phyloP scores from a whole-genome alignment of 23 tunicate genomes.

The Phallusia fumigata region DNA sequence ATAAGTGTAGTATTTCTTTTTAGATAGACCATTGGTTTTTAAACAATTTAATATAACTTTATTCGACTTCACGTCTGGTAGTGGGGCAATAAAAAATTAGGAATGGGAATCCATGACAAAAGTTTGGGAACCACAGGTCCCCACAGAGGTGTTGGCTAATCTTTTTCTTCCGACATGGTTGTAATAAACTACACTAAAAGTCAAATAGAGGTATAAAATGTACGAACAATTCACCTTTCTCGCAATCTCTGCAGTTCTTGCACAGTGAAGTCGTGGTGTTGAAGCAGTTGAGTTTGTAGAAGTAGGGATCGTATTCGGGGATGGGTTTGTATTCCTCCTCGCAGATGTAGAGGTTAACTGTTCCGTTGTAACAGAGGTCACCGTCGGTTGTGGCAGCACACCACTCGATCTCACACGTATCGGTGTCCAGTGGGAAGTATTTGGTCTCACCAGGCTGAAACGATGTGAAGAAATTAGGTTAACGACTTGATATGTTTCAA shows the following conservation, averaged over 20 bases:
- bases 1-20: too few relatives aligned
- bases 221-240: conserved; percentile 4
- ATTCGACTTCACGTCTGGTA: too few relatives aligned
- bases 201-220: background rate
- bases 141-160: too few relatives aligned
- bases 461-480: too few relatives aligned
- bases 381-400: conserved; percentile 53
- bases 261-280: conserved; percentile 48
- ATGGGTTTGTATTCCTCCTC: conserved; percentile 43
- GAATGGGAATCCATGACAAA: too few relatives aligned
- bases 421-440: conserved; percentile 56
- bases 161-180: too few relatives aligned
- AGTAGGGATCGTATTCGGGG: conserved; percentile 38
- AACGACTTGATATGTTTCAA: too few relatives aligned
- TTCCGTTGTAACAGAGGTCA: conserved; percentile 59
- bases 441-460: conserved; percentile 56
- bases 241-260: conserved; percentile 63
- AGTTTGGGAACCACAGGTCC: too few relatives aligned
- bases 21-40: too few relatives aligned
- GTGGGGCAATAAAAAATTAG: too few relatives aligned
- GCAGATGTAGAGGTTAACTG: conserved; percentile 33
- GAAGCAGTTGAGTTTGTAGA: conserved; percentile 30
- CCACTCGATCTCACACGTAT: conserved; percentile 44
- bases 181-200: too few relatives aligned
- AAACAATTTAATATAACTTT: too few relatives aligned